Evolutionary conservation across 2,113 vertebrate species (phyloP), one percentile per base, ranked within the genome.

Genomic region (Uropsilus gracilis): DNA sequence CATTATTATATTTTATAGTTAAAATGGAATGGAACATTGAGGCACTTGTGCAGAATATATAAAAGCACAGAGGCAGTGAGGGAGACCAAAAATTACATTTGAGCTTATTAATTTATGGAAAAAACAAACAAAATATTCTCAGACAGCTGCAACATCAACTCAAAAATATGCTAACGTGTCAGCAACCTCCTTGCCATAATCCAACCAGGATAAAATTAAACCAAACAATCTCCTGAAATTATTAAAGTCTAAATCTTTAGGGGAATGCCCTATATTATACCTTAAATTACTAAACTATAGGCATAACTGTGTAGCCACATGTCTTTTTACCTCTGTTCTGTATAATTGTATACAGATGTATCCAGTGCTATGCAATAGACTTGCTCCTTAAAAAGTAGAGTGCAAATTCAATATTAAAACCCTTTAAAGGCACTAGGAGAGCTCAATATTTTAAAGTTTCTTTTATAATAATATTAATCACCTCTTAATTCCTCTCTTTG

Each of bases 1-100:
- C 95, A 93, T 97, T 93, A 97, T 97, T 97, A 97, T 97, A 96
- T 95, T 97, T 97, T 97, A 97, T 95, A 95, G 97, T 66, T 96
- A 96, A 95, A 96, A 93, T 90, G 82, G 94, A 97, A 94, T 97
- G 97, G 97, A 96, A 97, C 96, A 96, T 92, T 97, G 95, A 86
- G 81, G 96, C 24, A 66, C 77, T 97, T 97, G 92, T 92, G 50
- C 69, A 81, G 72, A 91, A 87, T 94, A 55, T 87, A 95, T 90
- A 94, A 97, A 97, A 96, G 63, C 93, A 81, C 83, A 88, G 83
- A 96, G 86, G 91, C 26, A 57, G 59, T 73, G 91, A 94, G 86
- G n/a, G 87, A 94, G 92, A 96, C 71, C 50, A 91, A 96, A 97
- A 96, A 88, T 96, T 95, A 94, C 71, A 86, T 86, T 92, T 66